Base-by-base conservation (phyloP, 1,140 invertebrate genomes). In the Drosophila kurseongensis region DNA sequence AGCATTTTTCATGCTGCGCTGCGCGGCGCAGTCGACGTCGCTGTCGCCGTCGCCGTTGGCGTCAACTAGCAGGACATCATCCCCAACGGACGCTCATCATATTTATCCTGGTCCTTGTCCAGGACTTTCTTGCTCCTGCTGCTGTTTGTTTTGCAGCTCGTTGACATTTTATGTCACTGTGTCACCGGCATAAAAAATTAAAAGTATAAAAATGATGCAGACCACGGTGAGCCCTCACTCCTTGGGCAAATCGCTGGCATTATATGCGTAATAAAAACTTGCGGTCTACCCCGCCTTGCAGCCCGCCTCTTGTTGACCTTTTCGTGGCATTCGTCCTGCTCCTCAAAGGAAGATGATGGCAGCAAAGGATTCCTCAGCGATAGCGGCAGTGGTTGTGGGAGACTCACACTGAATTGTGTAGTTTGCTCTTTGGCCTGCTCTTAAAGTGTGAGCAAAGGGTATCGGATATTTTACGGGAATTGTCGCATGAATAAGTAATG, bases 211-310 rank as follows among this genome's bases (percentile, higher is more conserved):
- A 83, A 82, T 86, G 75, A 82, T 88, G 82, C 75, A 79, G 75
- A 75, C 44, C 69, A 41, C 65, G 18, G 65, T 40, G 51, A 69
- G 45, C 59, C 47, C 14, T 69, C 48, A 8, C 41, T 32, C 44
- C 42, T 54, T 41, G 48, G 48, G 38, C 59, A 88, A 88, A 86
- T 86, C 83, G 83, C 67, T 73, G 79, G 83, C 84, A 83, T 86
- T 88, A 86, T 86, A 77, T 88, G 82, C 82, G 82, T 88, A 86
- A 88, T 88, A 88, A 86, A 86, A 86, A 86, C 83, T 88, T 86
- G 83, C 74, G 83, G 83, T 86, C 54, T 47, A 44, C 68, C 45
- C 45, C 14, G 52, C 54, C 67, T 32, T 14, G 16, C 63, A 16
- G 67, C 38, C 57, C 41, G 73, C 51, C 63, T 69, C 55, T 48